Evolutionary conservation across 1,140 invertebrate genomes (phyloP), one percentile per base, ranked within the genome.

Genomic region (Mya arenaria): DNA sequence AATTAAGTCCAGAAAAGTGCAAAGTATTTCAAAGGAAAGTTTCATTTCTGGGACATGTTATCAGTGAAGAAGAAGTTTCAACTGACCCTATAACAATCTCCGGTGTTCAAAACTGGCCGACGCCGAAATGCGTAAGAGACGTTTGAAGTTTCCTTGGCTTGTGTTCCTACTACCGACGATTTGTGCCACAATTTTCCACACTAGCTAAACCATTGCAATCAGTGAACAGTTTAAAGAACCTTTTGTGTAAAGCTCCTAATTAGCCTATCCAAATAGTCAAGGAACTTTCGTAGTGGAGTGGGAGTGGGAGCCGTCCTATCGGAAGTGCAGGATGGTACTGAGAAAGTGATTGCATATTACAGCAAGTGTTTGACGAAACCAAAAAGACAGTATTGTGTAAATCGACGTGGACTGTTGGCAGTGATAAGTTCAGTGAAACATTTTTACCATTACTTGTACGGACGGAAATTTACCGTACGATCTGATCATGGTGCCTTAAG

Each of bases 281-380:
- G n/a, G n/a, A n/a, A n/a, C n/a, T n/a, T n/a, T n/a, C n/a, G n/a
- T n/a, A 48, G 41, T 48, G 41, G 19, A 10, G 41, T 48, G 25
- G 72, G 28, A 1, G 62, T 75, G 37, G 72, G 72, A 28, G 58
- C 34, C 19, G 58, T 62, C 2, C 23, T 75, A 25, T 62, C 56
- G 30, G 55, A 62, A 32, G 62, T 39, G 17, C 6, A 39, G 4
- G 56, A n/a, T 41, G 41, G 39, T 32, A 55, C n/a, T 1, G 72
- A 75, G 28, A 17, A 25, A 17, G 34, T 93, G 1, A 89, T 94
- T 25, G 91, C 92, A 5, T 94, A 93, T 88, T 89, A 89, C 15
- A 94, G 92, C n/a, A 62, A 44, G 44, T 60, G 55, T 39, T 34
- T 75, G n/a, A 62, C 19, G 30, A 75, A 63, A n/a, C 39, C 72